phyloP scores from a whole-genome alignment of 2,888 invertebrate species.

The Lasius fuliginosus region DNA sequence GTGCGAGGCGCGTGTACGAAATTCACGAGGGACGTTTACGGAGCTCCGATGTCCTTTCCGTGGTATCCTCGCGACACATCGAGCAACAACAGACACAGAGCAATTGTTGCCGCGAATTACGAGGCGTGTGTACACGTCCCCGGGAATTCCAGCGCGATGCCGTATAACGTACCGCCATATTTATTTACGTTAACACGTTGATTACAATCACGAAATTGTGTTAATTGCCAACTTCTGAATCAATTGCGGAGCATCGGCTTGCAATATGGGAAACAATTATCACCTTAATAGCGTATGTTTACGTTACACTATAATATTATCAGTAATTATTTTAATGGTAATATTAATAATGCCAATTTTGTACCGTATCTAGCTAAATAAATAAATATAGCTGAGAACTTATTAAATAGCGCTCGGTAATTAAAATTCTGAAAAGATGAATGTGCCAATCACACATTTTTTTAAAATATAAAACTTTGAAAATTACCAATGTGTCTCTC shows the following conservation, averaged over 20 bases:
- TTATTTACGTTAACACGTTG: slow-evolving; percentile 37
- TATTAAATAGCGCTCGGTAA: not conserved
- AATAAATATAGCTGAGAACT: not conserved
- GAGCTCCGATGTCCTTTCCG: slow-evolving; percentile 64
- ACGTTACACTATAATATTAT: too few species aligned
- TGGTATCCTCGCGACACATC: slow-evolving; percentile 53
- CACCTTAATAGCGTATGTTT: not conserved
- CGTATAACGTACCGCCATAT: slow-evolving; percentile 21
- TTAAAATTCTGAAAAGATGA: slow-evolving; percentile 33
- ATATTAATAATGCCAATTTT: slow-evolving; percentile 13
- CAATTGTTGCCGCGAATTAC: slow-evolving; percentile 67
- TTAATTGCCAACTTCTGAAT: not conserved
- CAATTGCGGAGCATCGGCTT: not conserved
- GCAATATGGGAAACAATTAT: not conserved
- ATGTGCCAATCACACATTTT: too few species aligned
- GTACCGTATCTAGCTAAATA: not conserved
- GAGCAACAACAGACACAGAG: slow-evolving; percentile 55
- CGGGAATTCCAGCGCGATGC: slow-evolving; percentile 45
- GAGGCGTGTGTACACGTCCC: slow-evolving; percentile 39
- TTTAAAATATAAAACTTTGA: not conserved
- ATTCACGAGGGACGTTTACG: slow-evolving; percentile 62
- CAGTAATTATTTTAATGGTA: slow-evolving; percentile 16
- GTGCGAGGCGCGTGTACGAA: slow-evolving; percentile 59
- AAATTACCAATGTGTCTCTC: not conserved
- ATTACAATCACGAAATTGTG: slow-evolving; percentile 18